Evolutionary conservation across 2,888 invertebrate genomes (phyloP), one percentile per base, ranked within the genome.

Genomic region (Apamea epomidion): DNA sequence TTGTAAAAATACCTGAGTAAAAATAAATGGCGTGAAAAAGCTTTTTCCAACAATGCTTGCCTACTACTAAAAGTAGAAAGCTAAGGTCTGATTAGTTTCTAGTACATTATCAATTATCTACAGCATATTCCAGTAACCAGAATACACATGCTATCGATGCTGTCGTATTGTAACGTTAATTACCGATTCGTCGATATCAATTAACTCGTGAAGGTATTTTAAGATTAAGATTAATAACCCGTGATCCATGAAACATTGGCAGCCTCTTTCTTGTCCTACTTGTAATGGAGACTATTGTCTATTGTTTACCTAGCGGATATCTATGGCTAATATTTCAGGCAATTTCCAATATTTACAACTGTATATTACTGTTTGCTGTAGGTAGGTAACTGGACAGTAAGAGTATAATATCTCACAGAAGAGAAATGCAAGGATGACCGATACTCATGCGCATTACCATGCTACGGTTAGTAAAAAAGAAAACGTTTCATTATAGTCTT

Each of bases 61-160:
- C 81, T 75, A 48, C 62, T 81, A 70, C 70, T 75, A 85, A 88
- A 86, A 90, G 90, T 90, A 93, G 94, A 94, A 93, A 94, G 93
- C 87, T 91, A 90, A 85, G 88, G 89, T 90, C 89, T 89, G 86
- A 89, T 89, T 86, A 89, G 88, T 90, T 89, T 90, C 89, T 90
- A 89, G 87, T 90, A 91, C 81, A 93, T 94, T 93, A 94, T 80
- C 94, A 87, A 94, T 94, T 94, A 93, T 94, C 90, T 92, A 92
- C 94, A 93, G 91, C 81, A 90, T 89, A 91, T 92, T 90, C 87
- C 82, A 88, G 88, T 86, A 85, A 90, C 89, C 90, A 91, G 89
- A 91, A 92, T 91, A 90, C 85, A 92, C 92, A 92, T 93, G 90
- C 90, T 89, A 87, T 84, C 88, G 89, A 89, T 88, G 91, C 86